phyloP scores from a whole-genome alignment of 2,888 invertebrate genomes.

The Dryadula phaetusa region DNA sequence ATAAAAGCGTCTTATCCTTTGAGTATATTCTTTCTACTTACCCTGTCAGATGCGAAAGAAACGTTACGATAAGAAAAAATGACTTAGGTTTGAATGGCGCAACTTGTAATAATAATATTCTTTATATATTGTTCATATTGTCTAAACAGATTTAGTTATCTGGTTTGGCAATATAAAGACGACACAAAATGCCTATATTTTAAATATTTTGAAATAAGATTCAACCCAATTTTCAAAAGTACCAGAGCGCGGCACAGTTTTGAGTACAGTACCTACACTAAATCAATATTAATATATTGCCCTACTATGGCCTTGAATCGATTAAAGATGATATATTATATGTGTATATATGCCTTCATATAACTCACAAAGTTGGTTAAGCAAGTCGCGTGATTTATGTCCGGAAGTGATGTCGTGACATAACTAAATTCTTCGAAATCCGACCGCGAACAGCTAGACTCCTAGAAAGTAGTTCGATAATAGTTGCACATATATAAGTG shows the following conservation, averaged over 20 bases:
- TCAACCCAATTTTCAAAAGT: background rate
- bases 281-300: background rate
- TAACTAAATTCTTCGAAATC: constrained; percentile 44
- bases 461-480: constrained; percentile 44
- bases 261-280: background rate
- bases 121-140: no score
- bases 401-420: constrained; percentile 49
- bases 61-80: no score
- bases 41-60: no score
- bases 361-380: constrained; percentile 4
- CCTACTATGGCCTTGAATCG: background rate
- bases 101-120: no score
- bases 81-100: no score
- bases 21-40: no score
- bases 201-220: background rate
- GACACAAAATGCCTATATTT: no score
- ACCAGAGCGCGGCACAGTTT: no score
- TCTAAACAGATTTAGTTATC: no score
- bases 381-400: constrained; percentile 48
- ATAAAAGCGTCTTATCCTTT: no score
- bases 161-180: no score
- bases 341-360: background rate
- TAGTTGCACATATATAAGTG: constrained; percentile 10
- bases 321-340: background rate
- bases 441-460: constrained; percentile 46